Percentiles rank a stretch among this genome's conserved stretches.
phyloP scores from a whole-genome alignment of 2,888 invertebrate genomes.

The Orthonychiurus folsomi region DNA sequence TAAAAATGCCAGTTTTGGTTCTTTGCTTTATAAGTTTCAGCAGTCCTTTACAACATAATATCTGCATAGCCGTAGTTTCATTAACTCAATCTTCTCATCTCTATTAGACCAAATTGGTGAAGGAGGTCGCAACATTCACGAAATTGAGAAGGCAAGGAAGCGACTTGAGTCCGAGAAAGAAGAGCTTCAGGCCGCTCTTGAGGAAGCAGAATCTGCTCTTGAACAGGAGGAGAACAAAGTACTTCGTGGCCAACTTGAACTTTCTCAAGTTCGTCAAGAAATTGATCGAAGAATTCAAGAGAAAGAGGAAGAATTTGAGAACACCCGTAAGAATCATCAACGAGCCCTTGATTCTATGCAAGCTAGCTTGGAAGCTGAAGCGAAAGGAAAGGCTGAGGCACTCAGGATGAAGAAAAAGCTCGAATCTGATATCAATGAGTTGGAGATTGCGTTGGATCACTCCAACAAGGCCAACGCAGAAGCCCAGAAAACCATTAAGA shows the following conservation, averaged over 20 bases:
- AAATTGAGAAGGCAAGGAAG: constrained; percentile 93
- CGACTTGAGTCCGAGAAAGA: constrained; percentile 99
- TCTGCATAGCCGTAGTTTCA: too few relatives aligned
- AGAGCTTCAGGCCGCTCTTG: constrained; percentile 96
- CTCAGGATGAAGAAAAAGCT: constrained; percentile 99
- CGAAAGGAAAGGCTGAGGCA: constrained; percentile 99
- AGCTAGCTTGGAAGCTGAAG: constrained; percentile 97
- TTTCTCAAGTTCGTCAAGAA: constrained; percentile 96
- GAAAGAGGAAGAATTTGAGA: constrained; percentile 99
- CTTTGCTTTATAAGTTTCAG: too few relatives aligned
- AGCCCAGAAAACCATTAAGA: constrained; percentile 75
- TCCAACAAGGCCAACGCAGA: constrained; percentile 90
- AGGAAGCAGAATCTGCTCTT: constrained; percentile 97
- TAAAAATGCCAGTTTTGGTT: too few relatives aligned
- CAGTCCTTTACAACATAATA: too few relatives aligned
- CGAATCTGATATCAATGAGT: constrained; percentile 98
- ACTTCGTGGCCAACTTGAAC: constrained; percentile 90
- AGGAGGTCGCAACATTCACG: constrained; percentile 96
- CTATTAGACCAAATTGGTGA: constrained; percentile 97
- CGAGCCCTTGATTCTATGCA: constrained; percentile 99
- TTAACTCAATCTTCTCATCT: too few relatives aligned
- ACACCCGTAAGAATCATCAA: constrained; percentile 98
- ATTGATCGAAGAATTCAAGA: constrained; percentile 99
- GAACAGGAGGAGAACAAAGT: constrained; percentile 99
- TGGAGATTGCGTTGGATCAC: constrained; percentile 96